These are phyloP conservation scores for Corythucha ciliata DNA, from an alignment of 2,888 invertebrate species.

Conservation along the genomic window DNA sequence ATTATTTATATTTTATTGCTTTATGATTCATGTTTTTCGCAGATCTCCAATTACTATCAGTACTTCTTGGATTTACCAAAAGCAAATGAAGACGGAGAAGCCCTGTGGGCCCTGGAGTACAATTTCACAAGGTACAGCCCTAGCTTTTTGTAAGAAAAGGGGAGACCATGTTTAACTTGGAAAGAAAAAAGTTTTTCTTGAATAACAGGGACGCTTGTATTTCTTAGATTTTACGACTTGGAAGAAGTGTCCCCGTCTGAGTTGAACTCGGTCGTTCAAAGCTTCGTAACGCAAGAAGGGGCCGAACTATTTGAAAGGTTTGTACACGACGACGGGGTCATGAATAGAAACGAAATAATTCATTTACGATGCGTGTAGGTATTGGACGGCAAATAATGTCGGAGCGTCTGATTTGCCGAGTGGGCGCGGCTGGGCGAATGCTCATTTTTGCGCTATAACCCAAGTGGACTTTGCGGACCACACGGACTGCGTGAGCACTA, in stretches of 20 bases:
- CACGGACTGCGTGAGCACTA: constrained; percentile 68
- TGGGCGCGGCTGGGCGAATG: constrained; percentile 58
- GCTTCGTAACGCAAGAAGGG: constrained; percentile 59
- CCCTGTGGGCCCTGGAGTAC: constrained; percentile 76
- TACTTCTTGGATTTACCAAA: constrained; percentile 70
- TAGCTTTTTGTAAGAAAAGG: neutral
- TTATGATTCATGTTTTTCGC: constrained; percentile 37
- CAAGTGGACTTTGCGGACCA: constrained; percentile 69
- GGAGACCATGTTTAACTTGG: neutral
- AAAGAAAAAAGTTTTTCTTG: neutral
- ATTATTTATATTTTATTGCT: too few relatives aligned
- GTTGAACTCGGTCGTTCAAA: constrained; percentile 70
- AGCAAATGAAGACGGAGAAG: constrained; percentile 50
- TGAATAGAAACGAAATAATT: neutral
- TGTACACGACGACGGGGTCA: too few relatives aligned
- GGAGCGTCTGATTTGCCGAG: constrained; percentile 46
- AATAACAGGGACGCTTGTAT: neutral
- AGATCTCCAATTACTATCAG: constrained; percentile 82
- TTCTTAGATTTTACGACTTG: constrained; percentile 57
- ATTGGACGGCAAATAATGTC: constrained; percentile 68
- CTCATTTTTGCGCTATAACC: constrained; percentile 82
- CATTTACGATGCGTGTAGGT: too few relatives aligned
- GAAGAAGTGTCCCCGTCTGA: constrained; percentile 65
- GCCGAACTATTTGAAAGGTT: constrained; percentile 68
- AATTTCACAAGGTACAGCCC: constrained; percentile 53